Conservation (phyloP, 35 echinoderm and acorn worm species). For the Apostichopus japonicus region DNA sequence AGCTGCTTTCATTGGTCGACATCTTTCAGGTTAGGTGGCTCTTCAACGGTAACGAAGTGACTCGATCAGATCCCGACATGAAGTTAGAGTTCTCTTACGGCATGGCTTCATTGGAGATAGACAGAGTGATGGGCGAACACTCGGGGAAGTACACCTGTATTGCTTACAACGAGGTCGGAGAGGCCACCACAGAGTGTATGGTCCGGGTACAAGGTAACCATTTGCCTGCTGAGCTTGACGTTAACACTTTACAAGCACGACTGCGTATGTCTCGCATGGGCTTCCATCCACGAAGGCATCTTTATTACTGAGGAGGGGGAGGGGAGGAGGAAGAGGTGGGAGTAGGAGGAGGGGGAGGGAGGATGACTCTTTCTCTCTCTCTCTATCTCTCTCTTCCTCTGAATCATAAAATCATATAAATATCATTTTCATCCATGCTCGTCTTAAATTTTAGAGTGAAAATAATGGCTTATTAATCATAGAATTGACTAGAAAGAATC, state of each 20-base stretch:
- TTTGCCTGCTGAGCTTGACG: conserved; percentile 33
- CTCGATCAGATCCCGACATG: conserved; percentile 64
- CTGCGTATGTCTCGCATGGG: conserved; percentile 23
- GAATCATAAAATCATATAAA: neutral
- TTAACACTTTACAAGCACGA: conserved; percentile 12
- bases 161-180: conserved; percentile 75
- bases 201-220: conserved; percentile 71
- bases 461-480: too few relatives aligned
- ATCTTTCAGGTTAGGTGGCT: conserved; percentile 79
- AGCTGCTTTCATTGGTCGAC: too few relatives aligned
- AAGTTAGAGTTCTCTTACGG: conserved; percentile 82
- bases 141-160: conserved; percentile 78
- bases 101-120: conserved; percentile 71
- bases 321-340: too few relatives aligned
- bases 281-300: neutral
- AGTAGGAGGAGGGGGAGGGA: neutral
- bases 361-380: too few relatives aligned
- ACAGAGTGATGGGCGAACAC: conserved; percentile 65
- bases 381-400: neutral
- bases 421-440: too few relatives aligned
- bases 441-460: too few relatives aligned
- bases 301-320: conserved; percentile 3
- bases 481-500: too few relatives aligned
- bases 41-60: conserved; percentile 81
- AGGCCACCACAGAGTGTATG: conserved; percentile 78